Evolutionary conservation across 2,888 invertebrate genomes (phyloP).

Genomic region (Brachypterus glaber): DNA sequence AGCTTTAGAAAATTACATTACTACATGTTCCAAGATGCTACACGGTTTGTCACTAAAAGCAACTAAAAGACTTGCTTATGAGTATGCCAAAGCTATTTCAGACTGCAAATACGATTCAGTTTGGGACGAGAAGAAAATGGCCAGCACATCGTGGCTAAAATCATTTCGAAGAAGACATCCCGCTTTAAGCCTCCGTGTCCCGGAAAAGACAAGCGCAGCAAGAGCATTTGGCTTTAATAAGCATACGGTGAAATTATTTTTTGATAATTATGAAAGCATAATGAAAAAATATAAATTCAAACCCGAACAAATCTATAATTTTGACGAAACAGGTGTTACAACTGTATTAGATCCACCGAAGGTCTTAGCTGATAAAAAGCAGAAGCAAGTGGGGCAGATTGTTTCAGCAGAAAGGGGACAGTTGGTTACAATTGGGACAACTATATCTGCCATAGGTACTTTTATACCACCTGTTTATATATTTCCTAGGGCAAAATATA

Average conservation of each 20-base stretch:
- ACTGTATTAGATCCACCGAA: slow-evolving; percentile 25
- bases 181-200: too few species aligned
- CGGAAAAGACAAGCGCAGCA: slow-evolving; percentile 27
- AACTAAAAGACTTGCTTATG: too few species aligned
- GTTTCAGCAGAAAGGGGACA: slow-evolving; percentile 7
- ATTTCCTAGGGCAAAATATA: slow-evolving; percentile 25
- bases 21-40: too few species aligned
- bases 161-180: too few species aligned
- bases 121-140: too few species aligned
- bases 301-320: too few species aligned
- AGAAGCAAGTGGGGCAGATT: slow-evolving; percentile 25
- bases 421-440: slow-evolving; percentile 20
- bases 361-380: slow-evolving; percentile 25
- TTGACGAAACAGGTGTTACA: slow-evolving; percentile 26
- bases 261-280: too few species aligned
- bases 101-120: too few species aligned
- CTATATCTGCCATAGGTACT: slow-evolving; percentile 22
- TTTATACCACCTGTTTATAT: slow-evolving; percentile 23
- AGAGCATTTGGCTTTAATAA: slow-evolving; percentile 27
- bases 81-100: too few species aligned
- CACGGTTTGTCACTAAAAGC: too few species aligned
- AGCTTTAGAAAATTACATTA: too few species aligned
- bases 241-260: slow-evolving; percentile 20
- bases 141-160: too few species aligned
- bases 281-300: slow-evolving; percentile 1